Evolutionary conservation across 2,113 vertebrate species (phyloP).

Genomic region (Meriones unguiculatus): DNA sequence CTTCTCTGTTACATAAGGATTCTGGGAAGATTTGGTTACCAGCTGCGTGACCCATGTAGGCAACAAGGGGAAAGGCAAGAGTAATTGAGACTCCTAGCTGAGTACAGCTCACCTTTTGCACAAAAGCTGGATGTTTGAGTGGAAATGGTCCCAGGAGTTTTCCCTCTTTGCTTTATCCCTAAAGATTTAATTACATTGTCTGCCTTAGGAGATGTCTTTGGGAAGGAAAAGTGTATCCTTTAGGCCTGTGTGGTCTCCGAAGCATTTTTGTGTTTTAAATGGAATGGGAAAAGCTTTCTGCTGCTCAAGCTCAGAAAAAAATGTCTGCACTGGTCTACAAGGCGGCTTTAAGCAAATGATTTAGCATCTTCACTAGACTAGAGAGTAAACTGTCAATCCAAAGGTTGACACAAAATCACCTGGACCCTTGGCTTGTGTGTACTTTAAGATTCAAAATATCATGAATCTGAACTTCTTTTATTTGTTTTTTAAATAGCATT

Average conservation of each 20-base stretch:
- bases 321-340: background rate
- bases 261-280: slow-evolving; percentile 50
- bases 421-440: background rate
- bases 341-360: slow-evolving; percentile 62
- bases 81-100: slow-evolving; percentile 70
- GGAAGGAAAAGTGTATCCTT: slow-evolving; percentile 66
- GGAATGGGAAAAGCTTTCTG: background rate
- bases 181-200: slow-evolving; percentile 76
- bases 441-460: slow-evolving; percentile 9
- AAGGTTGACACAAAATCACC: background rate
- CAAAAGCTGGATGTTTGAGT: slow-evolving; percentile 54
- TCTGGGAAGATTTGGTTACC: slow-evolving; percentile 50
- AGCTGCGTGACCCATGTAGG: background rate
- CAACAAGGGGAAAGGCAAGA: slow-evolving; percentile 46
- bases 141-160: slow-evolving; percentile 64
- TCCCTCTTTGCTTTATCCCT: slow-evolving; percentile 22
- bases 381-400: slow-evolving; percentile 31
- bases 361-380: slow-evolving; percentile 13
- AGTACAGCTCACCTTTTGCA: slow-evolving; percentile 66
- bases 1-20: background rate
- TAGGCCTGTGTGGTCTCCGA: slow-evolving; percentile 63
- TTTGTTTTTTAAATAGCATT: slow-evolving; percentile 30
- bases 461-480: background rate
- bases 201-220: slow-evolving; percentile 62
- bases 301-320: slow-evolving; percentile 23